phyloP scores from a whole-genome alignment of 1,140 invertebrate genomes.

The Anastrepha ludens region DNA sequence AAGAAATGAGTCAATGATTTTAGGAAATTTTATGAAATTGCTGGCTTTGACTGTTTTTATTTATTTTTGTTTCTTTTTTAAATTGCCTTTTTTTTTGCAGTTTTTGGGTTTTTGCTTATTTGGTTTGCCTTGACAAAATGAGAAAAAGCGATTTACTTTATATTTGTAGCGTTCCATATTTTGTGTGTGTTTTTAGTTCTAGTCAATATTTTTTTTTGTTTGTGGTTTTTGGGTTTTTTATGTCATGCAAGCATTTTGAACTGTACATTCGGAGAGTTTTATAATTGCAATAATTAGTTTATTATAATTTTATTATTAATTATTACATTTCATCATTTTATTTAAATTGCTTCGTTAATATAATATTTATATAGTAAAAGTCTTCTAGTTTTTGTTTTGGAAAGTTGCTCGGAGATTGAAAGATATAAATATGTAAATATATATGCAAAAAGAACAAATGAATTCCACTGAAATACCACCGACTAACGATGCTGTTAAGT shows the following conservation, averaged over 20 bases:
- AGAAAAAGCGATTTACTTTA: not conserved
- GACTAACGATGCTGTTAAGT: no score
- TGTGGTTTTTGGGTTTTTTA: not conserved
- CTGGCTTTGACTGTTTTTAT: not conserved
- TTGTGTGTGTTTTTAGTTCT: not conserved
- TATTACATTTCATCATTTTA: not conserved
- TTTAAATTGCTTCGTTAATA: constrained; percentile 4
- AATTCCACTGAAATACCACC: no score
- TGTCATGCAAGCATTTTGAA: not conserved
- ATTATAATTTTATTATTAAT: not conserved
- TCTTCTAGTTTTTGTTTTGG: no score
- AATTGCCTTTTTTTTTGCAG: not conserved
- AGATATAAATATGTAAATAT: no score
- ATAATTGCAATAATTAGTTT: no score
- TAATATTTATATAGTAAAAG: not conserved
- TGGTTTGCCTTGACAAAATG: not conserved
- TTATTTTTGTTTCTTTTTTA: not conserved
- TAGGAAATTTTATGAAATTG: constrained; percentile 3
- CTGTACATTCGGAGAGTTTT: not conserved
- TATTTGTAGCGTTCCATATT: not conserved
- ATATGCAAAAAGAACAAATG: no score
- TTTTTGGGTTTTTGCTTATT: not conserved
- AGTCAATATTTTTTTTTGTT: not conserved
- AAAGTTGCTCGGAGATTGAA: no score
- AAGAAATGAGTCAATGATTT: not conserved